Base-by-base conservation (phyloP, 2,113 vertebrate species). In the Rutilus rutilus region DNA sequence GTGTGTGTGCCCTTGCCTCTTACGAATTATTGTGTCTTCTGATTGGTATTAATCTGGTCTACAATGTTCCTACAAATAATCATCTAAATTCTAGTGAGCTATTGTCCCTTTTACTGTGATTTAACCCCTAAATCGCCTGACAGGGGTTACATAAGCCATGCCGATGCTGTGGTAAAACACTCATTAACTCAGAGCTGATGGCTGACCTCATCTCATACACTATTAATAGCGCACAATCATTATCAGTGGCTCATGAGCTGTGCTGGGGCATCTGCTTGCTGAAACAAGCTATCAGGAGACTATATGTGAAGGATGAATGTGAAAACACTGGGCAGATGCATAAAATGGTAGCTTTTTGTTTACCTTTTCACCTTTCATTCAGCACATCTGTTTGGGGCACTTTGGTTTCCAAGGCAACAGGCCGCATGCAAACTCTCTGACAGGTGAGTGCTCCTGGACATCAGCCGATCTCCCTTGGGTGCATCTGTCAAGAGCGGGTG, bases 341-440 rank as follows among this genome's bases (percentile, higher is more conserved):
- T 33, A 39, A 45, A 78, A 78, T 74, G 30, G 47, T 7, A 21
- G 45, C 45, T 54, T 86, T 78, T 78, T 86, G 76, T 88, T 87
- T 76, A 88, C 59, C 54, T 87, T 30, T 76, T 79, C 82, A 88
- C 79, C 83, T 82, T 83, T 87, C 78, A 62, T 84, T 78, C 77
- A 80, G 74, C 87, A 78, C 80, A 50, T 78, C 65, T 87, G 78
- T 85, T 88, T 57, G 57, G 82, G 85, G 76, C 85, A 74, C 87
- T 86, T 64, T 64, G 10, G 89, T 90, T 86, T 86, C 89, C 88
- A 89, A 79, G 87, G 90, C 86, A 91, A 91, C 90, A 81, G 80
- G 84, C 84, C n/a, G 73, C 78, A 82, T 83, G 73, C 65, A 74
- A 84, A 79, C 62, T 87, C 73, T 75, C 78, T 87, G 89, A 83